Conservation (phyloP, 2,113 vertebrate genomes). For the Agelaius tricolor region DNA sequence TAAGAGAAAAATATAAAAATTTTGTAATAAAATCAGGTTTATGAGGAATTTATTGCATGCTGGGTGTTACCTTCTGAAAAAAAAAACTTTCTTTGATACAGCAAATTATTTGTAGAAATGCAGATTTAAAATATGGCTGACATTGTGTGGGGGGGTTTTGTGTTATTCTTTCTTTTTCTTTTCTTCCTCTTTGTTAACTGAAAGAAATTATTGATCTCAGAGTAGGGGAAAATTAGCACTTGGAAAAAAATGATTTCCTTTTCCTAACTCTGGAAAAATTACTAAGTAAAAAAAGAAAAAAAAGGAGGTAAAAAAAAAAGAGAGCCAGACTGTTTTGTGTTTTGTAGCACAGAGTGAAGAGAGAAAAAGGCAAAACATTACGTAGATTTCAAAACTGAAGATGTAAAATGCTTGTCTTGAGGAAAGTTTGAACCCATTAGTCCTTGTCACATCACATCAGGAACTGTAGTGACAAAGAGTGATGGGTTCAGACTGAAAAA, state of each 20-base stretch:
- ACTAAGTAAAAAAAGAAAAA: background rate
- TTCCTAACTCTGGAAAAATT: background rate
- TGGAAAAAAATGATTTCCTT: background rate
- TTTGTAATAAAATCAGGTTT: background rate
- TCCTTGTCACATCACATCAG: background rate
- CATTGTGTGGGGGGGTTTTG: accelerated
- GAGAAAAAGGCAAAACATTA: background rate
- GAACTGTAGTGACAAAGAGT: background rate
- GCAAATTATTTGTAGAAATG: background rate
- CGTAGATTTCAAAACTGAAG: background rate
- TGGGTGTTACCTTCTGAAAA: background rate
- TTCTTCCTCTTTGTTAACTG: background rate
- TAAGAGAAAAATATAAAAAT: background rate
- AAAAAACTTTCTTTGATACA: background rate
- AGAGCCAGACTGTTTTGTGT: background rate
- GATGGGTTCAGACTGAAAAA: background rate
- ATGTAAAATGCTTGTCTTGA: background rate
- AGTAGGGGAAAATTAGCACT: background rate
- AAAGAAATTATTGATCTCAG: background rate
- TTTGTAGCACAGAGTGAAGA: background rate
- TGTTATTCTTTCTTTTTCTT: background rate
- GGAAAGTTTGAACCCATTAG: background rate
- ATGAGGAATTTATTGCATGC: background rate
- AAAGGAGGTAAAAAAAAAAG: too few relatives aligned
- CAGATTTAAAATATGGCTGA: background rate